Conservation (phyloP, 2,888 invertebrate species). For the Eurois occulta region DNA sequence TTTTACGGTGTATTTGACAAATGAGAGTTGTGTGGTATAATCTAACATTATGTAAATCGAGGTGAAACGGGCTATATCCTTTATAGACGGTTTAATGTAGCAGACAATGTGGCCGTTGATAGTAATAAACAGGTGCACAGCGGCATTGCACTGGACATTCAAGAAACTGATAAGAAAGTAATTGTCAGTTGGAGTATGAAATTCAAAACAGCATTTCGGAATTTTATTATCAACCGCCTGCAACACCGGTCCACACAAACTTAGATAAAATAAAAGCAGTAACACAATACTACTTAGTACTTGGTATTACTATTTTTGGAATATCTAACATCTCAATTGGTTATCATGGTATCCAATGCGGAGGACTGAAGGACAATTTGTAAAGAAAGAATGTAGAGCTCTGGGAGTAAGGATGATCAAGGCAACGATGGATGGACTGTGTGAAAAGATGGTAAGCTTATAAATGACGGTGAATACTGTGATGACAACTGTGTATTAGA, state of each 20-base stretch:
- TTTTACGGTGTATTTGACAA: not conserved
- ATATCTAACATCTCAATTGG: not conserved
- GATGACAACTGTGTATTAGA: not conserved
- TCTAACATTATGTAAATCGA: not conserved
- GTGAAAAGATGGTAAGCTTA: not conserved
- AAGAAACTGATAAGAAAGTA: constrained; percentile 17
- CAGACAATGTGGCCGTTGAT: not conserved
- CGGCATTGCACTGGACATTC: not conserved
- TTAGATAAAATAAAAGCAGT: not conserved
- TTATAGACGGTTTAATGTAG: not conserved
- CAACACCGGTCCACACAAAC: not conserved
- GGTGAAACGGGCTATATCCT: not conserved
- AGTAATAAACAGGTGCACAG: constrained; percentile 4
- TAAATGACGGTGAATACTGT: not conserved
- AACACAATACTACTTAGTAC: not conserved
- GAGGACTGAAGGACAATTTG: not conserved
- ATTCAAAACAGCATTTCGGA: constrained; percentile 18
- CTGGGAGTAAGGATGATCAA: not conserved
- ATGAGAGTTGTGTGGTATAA: not conserved
- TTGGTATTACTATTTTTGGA: not conserved
- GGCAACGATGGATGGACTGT: not conserved
- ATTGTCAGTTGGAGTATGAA: not conserved
- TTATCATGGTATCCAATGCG: not conserved
- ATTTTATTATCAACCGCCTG: not conserved
- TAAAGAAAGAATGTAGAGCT: not conserved